phyloP scores from a whole-genome alignment of 2,113 vertebrate species.

The Bubalus kerabau region DNA sequence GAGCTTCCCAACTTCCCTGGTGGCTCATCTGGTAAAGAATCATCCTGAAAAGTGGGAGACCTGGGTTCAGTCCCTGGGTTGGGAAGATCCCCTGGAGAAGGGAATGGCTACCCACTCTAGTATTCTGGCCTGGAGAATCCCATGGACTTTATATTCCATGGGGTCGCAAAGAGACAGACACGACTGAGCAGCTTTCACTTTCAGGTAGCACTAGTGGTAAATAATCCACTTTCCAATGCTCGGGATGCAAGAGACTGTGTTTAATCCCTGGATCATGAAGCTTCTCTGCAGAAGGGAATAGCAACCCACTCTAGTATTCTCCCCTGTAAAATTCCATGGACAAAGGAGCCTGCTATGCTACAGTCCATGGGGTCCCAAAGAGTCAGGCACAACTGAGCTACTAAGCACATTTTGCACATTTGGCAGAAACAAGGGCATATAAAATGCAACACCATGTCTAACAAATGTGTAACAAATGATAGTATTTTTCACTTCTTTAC shows the following conservation, averaged over 20 bases:
- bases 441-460: neutral
- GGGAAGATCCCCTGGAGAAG: neutral
- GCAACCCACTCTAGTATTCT: neutral
- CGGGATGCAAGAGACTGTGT: neutral
- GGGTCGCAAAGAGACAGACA: neutral
- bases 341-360: neutral
- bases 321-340: neutral
- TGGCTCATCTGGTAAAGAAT: neutral
- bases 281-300: neutral
- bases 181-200: fast-evolving
- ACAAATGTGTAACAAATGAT: neutral
- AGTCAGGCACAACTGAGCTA: neutral
- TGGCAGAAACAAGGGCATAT: neutral
- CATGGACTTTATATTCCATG: neutral
- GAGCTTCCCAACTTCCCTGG: neutral
- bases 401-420: neutral
- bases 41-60: neutral
- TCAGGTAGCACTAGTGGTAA: neutral
- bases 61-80: neutral
- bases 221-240: neutral
- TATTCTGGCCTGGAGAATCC: neutral
- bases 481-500: neutral
- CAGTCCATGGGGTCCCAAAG: neutral
- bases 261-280: neutral
- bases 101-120: neutral